phyloP scores from a whole-genome alignment of 2,797 vertebrate genomes.

The Erpetoichthys calabaricus region DNA sequence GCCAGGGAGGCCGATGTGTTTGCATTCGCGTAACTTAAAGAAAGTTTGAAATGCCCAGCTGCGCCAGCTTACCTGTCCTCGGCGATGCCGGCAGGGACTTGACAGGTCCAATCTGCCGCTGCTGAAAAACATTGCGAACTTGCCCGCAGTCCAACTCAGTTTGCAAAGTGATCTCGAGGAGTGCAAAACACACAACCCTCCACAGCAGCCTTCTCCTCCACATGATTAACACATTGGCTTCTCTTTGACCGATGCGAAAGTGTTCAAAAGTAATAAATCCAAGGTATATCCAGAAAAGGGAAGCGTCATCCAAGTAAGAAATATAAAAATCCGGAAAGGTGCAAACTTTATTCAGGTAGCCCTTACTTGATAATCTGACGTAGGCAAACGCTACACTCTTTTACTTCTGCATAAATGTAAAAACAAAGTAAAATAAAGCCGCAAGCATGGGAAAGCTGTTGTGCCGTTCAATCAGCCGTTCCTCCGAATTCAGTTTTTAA shows the following conservation, averaged over 20 bases:
- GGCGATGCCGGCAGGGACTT: constrained; percentile 45
- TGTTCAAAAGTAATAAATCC: neutral
- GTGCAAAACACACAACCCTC: constrained; percentile 27
- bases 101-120: constrained; percentile 47
- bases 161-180: constrained; percentile 20
- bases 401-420: neutral
- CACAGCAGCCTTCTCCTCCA: constrained; percentile 11
- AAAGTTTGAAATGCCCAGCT: too few relatives aligned
- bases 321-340: neutral
- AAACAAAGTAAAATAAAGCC: neutral
- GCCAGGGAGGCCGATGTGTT: too few relatives aligned
- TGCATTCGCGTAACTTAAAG: too few relatives aligned
- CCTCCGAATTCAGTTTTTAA: neutral
- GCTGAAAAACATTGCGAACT: constrained; percentile 69
- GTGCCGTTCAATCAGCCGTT: neutral
- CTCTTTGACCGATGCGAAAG: neutral
- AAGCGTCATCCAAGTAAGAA: neutral
- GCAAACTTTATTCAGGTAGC: neutral
- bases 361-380: neutral
- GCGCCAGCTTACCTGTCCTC: constrained; percentile 45
- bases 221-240: constrained; percentile 19
- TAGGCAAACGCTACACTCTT: neutral
- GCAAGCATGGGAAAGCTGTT: neutral
- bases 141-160: constrained; percentile 51
- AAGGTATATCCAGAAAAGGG: neutral